Evolutionary conservation across 2,797 vertebrate species (phyloP).

Genomic region (Semaprochilodus insignis): DNA sequence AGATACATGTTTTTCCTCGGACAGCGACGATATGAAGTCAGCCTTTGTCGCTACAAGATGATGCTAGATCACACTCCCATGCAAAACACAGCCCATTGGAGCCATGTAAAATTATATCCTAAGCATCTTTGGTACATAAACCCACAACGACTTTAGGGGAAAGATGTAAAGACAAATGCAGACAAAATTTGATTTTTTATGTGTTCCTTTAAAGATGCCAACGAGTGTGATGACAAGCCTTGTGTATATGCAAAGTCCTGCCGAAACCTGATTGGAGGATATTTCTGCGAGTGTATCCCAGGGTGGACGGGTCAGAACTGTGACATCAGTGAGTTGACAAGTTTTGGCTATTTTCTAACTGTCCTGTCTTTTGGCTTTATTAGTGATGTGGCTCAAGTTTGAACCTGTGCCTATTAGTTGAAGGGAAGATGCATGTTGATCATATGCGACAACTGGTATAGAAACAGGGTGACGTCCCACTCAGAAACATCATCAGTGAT

Average conservation of each 20-base stretch:
- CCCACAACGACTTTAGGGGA: too few relatives aligned
- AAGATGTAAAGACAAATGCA: too few relatives aligned
- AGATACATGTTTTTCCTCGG: too few relatives aligned
- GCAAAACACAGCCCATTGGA: too few relatives aligned
- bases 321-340: conserved; percentile 84
- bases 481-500: too few relatives aligned
- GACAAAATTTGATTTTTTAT: not conserved
- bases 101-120: too few relatives aligned
- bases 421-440: not conserved
- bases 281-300: conserved; percentile 95
- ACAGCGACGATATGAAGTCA: too few relatives aligned
- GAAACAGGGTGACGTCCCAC: too few relatives aligned
- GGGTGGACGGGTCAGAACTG: conserved; percentile 97
- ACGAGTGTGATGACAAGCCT: conserved; percentile 94
- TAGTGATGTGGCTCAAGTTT: not conserved
- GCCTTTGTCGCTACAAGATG: too few relatives aligned
- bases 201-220: conserved; percentile 83
- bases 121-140: too few relatives aligned
- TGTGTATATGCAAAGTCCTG: conserved; percentile 96
- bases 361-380: not conserved
- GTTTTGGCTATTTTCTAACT: conserved; percentile 36
- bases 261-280: conserved; percentile 97
- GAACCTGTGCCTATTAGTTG: not conserved
- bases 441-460: not conserved
- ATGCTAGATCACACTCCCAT: too few relatives aligned